A percentile compares a stretch with the other conserved stretches of the same genome.
Conservation (phyloP, 2,797 vertebrate genomes). For the Menidia menidia region DNA sequence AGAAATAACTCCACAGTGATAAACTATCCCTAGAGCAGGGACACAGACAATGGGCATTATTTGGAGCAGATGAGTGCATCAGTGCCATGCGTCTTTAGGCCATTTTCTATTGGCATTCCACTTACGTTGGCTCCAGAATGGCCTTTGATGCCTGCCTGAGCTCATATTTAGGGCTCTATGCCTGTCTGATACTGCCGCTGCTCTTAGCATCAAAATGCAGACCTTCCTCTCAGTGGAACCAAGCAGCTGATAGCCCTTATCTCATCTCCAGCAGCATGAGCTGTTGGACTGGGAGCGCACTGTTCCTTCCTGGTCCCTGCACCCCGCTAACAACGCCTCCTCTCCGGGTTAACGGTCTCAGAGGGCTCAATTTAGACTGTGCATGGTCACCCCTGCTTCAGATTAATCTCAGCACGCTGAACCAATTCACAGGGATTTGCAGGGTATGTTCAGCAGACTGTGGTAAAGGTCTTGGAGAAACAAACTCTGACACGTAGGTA, state of each 20-base stretch:
- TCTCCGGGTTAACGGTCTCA: slow-evolving; percentile 82
- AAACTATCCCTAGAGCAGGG: slow-evolving; percentile 47
- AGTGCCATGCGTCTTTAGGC: slow-evolving; percentile 55
- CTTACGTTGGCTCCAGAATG: slow-evolving; percentile 53
- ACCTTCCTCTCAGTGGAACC: slow-evolving; percentile 71
- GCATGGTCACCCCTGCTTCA: slow-evolving; percentile 75
- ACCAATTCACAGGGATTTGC: slow-evolving; percentile 80
- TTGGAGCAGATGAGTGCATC: slow-evolving; percentile 54
- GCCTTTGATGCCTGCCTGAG: slow-evolving; percentile 61
- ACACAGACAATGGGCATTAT: slow-evolving; percentile 49
- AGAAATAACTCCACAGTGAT: slow-evolving; percentile 53
- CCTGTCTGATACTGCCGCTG: slow-evolving; percentile 39
- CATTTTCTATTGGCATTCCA: slow-evolving; percentile 64
- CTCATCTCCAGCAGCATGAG: slow-evolving; percentile 76
- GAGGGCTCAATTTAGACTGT: slow-evolving; percentile 85
- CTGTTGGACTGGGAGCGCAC: slow-evolving; percentile 61
- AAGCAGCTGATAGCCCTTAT: slow-evolving; percentile 78
- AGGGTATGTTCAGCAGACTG: slow-evolving; percentile 78
- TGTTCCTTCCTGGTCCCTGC: slow-evolving; percentile 63
- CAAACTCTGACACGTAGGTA: slow-evolving; percentile 79
- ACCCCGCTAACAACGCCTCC: slow-evolving; percentile 77
- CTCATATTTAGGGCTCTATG: slow-evolving; percentile 54
- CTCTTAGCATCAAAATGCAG: slow-evolving; percentile 68
- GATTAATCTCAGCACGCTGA: slow-evolving; percentile 76
- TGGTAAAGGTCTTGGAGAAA: slow-evolving; percentile 80